phyloP scores from a whole-genome alignment of 2,797 vertebrate species.

The Neosilurus hyrtlii region DNA sequence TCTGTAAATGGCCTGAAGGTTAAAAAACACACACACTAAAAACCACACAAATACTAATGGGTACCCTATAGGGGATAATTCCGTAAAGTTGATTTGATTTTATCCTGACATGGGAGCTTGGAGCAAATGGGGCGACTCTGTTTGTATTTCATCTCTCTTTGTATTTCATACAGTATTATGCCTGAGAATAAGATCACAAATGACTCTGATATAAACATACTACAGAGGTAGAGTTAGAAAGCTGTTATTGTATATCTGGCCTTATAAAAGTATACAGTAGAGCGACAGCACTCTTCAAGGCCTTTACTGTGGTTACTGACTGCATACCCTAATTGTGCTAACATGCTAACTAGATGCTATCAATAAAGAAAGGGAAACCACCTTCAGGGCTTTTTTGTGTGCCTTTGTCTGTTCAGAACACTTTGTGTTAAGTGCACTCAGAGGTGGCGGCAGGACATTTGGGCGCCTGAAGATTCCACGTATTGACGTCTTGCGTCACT shows the following conservation, averaged over 20 bases:
- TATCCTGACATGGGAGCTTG: not conserved
- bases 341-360: not conserved
- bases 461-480: not conserved
- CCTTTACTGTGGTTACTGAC: not conserved
- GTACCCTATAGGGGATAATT: not conserved
- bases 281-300: not conserved
- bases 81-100: constrained; percentile 9
- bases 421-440: not conserved
- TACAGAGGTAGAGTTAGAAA: not conserved
- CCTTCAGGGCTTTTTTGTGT: too few species aligned
- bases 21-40: not conserved
- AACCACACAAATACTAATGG: too few species aligned
- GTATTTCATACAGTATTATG: not conserved
- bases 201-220: not conserved
- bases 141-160: not conserved
- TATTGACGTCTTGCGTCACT: not conserved
- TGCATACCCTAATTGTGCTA: not conserved
- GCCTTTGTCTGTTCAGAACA: not conserved
- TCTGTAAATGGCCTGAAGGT: not conserved
- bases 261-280: not conserved
- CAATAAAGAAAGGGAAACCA: not conserved
- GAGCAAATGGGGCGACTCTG: not conserved
- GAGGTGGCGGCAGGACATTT: not conserved
- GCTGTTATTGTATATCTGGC: too few species aligned
- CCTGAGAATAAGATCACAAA: not conserved